Evolutionary conservation across 2,888 invertebrate genomes (phyloP), one percentile per base, ranked within the genome.

Genomic region (Autographa pulchrina): DNA sequence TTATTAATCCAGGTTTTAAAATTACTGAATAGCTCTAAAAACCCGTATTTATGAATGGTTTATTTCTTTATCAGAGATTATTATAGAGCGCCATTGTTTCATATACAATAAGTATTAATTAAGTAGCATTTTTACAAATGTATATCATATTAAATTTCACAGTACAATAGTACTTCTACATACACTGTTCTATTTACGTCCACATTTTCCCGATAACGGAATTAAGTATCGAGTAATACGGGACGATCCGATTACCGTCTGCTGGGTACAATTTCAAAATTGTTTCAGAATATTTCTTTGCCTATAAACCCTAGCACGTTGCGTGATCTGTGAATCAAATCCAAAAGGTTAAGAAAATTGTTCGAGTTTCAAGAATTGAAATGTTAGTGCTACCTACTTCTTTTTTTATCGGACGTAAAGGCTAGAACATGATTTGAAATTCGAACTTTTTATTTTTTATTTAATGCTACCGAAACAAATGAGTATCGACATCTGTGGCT

Each of bases 261-360:
- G 54, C 54, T 25, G 54, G 20, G 54, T 56, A 56, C 54, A 56
- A 56, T 56, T 56, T 56, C 54, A 73, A 56, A 56, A 56, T 56
- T 56, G 54, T 56, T 56, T 56, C 54, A 56, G 54, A 56, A 14
- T 56, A 56, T 56, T 56, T 56, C 54, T 56, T 56, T 56, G 76
- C 72, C 72, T 82, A 77, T 25, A 56, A 56, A 56, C 20, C 54
- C 54, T 56, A 54, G 20, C 54, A 54, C 54, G 5, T 56, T 56
- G 54, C 54, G 54, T 56, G 54, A 56, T 25, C 54, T 56, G 54
- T 25, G 54, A 56, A 56, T 56, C 54, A 56, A 56, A 56, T 25
- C 25, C 54, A 13, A 20, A 25, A 25, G 20, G 20, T 25, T 56
- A 25, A 20, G 20, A 11, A 25, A 20, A 56, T 16, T 25, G 13